Conservation (phyloP, 2,888 invertebrate species). For the Drosophila siamana region DNA sequence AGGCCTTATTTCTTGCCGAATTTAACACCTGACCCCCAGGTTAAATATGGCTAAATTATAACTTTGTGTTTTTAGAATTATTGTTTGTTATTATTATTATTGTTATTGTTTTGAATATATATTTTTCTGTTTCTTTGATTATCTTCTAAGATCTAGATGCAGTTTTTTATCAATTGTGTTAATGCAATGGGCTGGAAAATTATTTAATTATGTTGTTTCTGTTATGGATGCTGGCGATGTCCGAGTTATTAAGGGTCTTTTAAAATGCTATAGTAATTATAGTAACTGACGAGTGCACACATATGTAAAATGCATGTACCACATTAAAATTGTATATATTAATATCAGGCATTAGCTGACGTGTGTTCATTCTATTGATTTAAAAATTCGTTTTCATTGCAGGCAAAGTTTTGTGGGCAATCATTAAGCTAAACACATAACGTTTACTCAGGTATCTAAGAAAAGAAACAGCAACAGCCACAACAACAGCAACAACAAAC, state of each 20-base stretch:
- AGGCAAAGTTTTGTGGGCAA: slow-evolving; percentile 67
- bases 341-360: slow-evolving; percentile 30
- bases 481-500: slow-evolving; percentile 15
- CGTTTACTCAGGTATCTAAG: slow-evolving; percentile 64
- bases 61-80: neutral
- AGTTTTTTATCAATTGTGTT: slow-evolving; percentile 44
- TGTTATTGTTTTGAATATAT: neutral
- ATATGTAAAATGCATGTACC: neutral
- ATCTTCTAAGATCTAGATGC: neutral
- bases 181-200: slow-evolving; percentile 47
- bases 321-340: slow-evolving; percentile 7
- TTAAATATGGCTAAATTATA: neutral
- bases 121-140: neutral
- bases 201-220: slow-evolving; percentile 4
- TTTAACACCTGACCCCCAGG: slow-evolving; percentile 9
- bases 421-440: slow-evolving; percentile 76
- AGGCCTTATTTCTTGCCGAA: neutral
- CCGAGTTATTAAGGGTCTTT: slow-evolving; percentile 12
- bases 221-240: slow-evolving; percentile 46
- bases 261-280: slow-evolving; percentile 9
- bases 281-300: neutral
- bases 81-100: too few species aligned
- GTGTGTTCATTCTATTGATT: slow-evolving; percentile 60
- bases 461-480: slow-evolving; percentile 27
- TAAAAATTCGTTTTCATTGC: slow-evolving; percentile 51